A percentile compares a stretch with the other conserved stretches of the same genome.
phyloP scores from a whole-genome alignment of 2,888 invertebrate species.

The Zelleria hepariella region DNA sequence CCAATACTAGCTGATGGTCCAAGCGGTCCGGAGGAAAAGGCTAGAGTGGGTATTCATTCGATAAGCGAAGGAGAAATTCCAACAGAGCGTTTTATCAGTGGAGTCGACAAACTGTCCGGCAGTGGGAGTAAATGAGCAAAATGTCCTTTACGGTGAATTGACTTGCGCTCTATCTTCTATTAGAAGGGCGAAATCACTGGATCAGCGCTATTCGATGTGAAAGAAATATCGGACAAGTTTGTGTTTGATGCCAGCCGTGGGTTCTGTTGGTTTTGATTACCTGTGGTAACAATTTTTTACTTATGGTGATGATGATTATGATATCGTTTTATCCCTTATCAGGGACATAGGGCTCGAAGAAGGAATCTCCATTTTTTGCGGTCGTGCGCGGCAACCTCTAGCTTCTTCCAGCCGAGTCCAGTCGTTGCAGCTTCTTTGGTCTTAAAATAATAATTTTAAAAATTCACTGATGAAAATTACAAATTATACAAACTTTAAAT shows the following conservation, averaged over 20 bases:
- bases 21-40: too few relatives aligned
- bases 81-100: background rate
- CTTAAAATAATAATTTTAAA: background rate
- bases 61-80: background rate
- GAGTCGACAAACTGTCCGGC: background rate
- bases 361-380: too few relatives aligned
- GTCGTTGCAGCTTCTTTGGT: too few relatives aligned
- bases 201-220: constrained; percentile 1
- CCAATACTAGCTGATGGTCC: too few relatives aligned
- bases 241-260: background rate
- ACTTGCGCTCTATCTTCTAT: background rate
- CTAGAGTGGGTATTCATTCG: too few relatives aligned
- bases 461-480: too few relatives aligned
- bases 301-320: background rate
- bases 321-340: too few relatives aligned
- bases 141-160: background rate
- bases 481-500: too few relatives aligned
- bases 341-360: too few relatives aligned
- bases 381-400: too few relatives aligned
- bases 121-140: background rate
- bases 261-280: background rate
- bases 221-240: background rate
- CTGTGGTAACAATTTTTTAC: too few relatives aligned
- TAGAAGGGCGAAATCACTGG: background rate
- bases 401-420: too few relatives aligned